A percentile compares a stretch with the other conserved stretches of the same genome.
Conservation (phyloP, 2,797 vertebrate genomes). For the Carcharodon carcharias region DNA sequence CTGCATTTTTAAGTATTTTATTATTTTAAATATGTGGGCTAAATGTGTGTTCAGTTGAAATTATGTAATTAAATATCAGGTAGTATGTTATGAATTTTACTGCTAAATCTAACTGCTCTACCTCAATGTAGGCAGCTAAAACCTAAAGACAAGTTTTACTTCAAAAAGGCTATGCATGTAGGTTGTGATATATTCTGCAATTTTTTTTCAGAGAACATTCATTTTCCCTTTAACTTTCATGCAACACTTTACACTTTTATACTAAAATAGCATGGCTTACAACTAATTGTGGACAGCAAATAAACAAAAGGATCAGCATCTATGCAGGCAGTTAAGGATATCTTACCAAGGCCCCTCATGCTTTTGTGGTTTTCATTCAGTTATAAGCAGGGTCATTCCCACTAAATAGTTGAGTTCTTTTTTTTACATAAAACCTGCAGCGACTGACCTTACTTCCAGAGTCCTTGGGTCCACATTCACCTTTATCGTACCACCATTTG, state of each 20-base stretch:
- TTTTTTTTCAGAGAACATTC: not conserved
- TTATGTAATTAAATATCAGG: not conserved
- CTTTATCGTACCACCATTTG: constrained; percentile 99
- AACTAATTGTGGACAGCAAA: constrained; percentile 53
- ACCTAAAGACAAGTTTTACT: not conserved
- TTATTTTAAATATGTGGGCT: not conserved
- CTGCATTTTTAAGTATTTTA: not conserved
- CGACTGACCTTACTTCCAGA: constrained; percentile 91
- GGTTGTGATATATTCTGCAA: not conserved
- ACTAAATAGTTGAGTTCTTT: constrained; percentile 84
- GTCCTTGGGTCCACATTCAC: constrained; percentile 90
- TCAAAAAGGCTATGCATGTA: not conserved
- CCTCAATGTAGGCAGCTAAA: not conserved
- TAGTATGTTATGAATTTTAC: constrained; percentile 5
- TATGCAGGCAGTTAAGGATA: constrained; percentile 72
- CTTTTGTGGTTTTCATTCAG: constrained; percentile 72
- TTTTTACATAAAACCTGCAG: constrained; percentile 98
- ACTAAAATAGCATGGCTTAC: constrained; percentile 62
- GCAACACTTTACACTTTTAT: constrained; percentile 78
- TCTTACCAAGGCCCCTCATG: constrained; percentile 96
- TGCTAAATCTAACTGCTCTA: not conserved
- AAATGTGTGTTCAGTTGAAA: not conserved
- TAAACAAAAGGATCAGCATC: constrained; percentile 53
- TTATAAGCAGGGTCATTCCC: constrained; percentile 87
- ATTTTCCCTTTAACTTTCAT: constrained; percentile 63